Percentiles rank a stretch among this genome's conserved stretches.
phyloP scores from a whole-genome alignment of 1,140 invertebrate genomes.

The Cotesia typhae region DNA sequence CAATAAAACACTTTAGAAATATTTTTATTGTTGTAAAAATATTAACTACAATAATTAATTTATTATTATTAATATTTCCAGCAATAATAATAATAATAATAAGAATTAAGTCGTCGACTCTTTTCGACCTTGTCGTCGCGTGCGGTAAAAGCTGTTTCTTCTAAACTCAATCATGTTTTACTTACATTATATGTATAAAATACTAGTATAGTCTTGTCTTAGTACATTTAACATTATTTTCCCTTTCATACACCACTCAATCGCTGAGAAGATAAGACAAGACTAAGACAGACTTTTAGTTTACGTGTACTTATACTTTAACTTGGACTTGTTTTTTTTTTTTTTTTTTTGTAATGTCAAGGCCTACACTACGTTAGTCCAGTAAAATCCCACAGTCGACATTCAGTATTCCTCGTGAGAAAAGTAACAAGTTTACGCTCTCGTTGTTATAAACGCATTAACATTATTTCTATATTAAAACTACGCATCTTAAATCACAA shows the following conservation, averaged over 20 bases:
- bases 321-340: too few relatives aligned
- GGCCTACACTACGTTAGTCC: too few relatives aligned
- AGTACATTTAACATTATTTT: not conserved
- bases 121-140: not conserved
- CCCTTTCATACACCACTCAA: constrained; percentile 4
- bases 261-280: not conserved
- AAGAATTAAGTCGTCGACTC: not conserved
- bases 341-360: too few relatives aligned
- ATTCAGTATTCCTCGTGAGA: not conserved
- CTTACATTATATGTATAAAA: too few relatives aligned
- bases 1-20: too few relatives aligned
- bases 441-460: not conserved
- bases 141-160: constrained; percentile 3
- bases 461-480: not conserved
- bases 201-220: not conserved
- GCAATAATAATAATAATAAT: too few relatives aligned
- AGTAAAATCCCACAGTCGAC: not conserved
- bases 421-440: not conserved
- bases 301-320: too few relatives aligned
- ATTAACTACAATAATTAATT: too few relatives aligned
- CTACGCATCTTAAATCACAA: too few relatives aligned
- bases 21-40: too few relatives aligned
- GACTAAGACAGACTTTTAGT: too few relatives aligned
- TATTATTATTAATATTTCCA: too few relatives aligned
- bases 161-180: not conserved